Percentiles rank a stretch among this genome's conserved stretches.
These are phyloP conservation scores for Carduelis carduelis DNA, from an alignment of 2,797 vertebrate genomes.

Conservation along the genomic window DNA sequence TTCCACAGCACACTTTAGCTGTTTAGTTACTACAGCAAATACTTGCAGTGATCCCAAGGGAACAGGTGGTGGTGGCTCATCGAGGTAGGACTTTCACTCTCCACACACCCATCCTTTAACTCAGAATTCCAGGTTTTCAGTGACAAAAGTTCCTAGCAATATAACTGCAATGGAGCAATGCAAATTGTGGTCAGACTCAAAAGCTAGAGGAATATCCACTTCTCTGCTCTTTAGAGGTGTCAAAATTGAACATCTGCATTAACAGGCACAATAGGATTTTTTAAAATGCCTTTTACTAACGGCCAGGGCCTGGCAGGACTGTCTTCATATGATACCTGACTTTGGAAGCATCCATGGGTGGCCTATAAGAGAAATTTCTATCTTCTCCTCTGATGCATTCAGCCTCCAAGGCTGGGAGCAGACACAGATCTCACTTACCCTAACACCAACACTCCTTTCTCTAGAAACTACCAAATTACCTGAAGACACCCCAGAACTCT, in stretches of 20 bases:
- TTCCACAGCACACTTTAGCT: not conserved
- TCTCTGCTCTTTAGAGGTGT: not conserved
- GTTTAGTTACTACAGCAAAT: not conserved
- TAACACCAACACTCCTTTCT: not conserved
- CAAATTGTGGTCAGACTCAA: not conserved
- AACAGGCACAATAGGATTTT: not conserved
- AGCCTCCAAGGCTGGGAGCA: not conserved
- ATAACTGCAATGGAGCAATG: not conserved
- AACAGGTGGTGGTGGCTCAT: not conserved
- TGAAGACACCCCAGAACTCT: not conserved
- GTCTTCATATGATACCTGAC: not conserved
- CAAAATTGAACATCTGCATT: not conserved
- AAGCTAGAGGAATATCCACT: not conserved
- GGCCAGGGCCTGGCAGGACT: not conserved
- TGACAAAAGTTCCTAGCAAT: not conserved
- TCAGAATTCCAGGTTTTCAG: not conserved
- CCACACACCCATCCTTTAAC: fast-evolving
- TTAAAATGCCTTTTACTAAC: not conserved
- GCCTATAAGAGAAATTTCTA: fast-evolving
- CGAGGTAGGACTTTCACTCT: not conserved
- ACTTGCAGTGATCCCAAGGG: not conserved
- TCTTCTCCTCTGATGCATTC: not conserved
- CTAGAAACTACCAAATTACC: not conserved
- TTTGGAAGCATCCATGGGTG: not conserved
- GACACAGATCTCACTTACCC: not conserved